A percentile compares a stretch with the other conserved stretches of the same genome.
These are phyloP conservation scores for Spodoptera littoralis DNA, from an alignment of 2,888 invertebrate species.

Conservation along the genomic window DNA sequence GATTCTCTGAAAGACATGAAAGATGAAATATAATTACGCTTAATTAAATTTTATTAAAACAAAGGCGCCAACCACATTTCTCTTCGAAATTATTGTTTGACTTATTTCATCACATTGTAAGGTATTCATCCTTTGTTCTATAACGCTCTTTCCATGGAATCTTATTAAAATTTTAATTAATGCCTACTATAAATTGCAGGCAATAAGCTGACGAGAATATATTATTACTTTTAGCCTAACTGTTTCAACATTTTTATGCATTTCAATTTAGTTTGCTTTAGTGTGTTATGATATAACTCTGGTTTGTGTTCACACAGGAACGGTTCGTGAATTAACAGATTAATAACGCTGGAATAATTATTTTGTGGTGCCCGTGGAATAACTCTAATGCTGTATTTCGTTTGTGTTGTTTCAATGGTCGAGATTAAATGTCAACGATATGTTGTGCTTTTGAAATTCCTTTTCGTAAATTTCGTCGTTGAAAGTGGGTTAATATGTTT, in stretches of 20 bases:
- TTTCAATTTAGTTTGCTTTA: conserved; percentile 36
- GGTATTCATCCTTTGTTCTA: conserved; percentile 69
- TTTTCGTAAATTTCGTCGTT: too few relatives aligned
- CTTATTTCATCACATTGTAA: conserved; percentile 73
- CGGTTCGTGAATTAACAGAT: conserved; percentile 25
- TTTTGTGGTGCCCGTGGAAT: conserved; percentile 18
- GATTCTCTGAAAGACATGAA: conserved; percentile 58
- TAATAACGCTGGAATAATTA: conserved; percentile 27
- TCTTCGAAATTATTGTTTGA: conserved; percentile 72
- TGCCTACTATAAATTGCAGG: conserved; percentile 71
- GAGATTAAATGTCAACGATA: conserved; percentile 8
- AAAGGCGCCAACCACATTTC: conserved; percentile 70
- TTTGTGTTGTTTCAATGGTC: conserved; percentile 11
- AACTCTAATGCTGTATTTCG: conserved; percentile 23
- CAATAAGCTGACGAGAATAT: conserved; percentile 53
- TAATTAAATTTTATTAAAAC: conserved; percentile 73
- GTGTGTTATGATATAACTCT: conserved; percentile 19
- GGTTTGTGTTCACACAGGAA: conserved; percentile 13
- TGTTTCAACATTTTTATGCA: conserved; percentile 30
- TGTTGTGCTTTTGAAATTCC: conserved; percentile 19
- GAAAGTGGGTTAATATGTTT: too few relatives aligned
- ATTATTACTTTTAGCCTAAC: conserved; percentile 28
- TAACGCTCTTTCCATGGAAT: conserved; percentile 67
- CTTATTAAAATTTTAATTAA: conserved; percentile 79
- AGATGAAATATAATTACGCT: conserved; percentile 67